A percentile compares a stretch with the other conserved stretches of the same genome.
Evolutionary conservation across 2,797 vertebrate genomes (phyloP).

Genomic region (Urocyon cinereoargenteus): DNA sequence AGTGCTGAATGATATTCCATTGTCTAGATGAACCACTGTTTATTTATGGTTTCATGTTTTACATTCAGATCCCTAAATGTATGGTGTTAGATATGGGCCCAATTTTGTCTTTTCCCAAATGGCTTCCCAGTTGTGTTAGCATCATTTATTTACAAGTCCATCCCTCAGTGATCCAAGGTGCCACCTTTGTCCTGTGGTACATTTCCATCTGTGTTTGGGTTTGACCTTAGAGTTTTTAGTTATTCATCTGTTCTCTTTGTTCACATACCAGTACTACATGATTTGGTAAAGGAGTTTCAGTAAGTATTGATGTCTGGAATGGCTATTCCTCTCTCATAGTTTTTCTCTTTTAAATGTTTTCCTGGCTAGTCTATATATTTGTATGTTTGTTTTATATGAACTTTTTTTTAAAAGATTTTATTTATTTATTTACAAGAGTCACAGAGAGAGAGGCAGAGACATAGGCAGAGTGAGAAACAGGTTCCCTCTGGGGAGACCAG

Average conservation of each 20-base stretch:
- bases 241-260: neutral
- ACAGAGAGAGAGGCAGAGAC: no score
- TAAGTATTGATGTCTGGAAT: neutral
- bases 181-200: neutral
- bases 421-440: no score
- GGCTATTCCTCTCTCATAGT: neutral
- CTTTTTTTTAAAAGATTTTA: neutral
- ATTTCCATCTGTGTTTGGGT: neutral
- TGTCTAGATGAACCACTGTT: no score
- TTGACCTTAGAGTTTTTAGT: neutral
- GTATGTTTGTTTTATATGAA: neutral
- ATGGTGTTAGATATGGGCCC: neutral
- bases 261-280: neutral
- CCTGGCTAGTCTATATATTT: neutral
- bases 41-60: constrained; percentile 15
- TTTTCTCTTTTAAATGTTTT: constrained; percentile 63
- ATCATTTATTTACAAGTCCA: neutral
- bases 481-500: no score
- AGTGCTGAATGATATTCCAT: no score
- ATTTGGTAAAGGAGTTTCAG: constrained; percentile 23
- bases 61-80: neutral
- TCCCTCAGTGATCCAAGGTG: neutral
- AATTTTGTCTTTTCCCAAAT: constrained; percentile 15
- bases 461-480: no score
- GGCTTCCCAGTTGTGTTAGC: neutral